Evolutionary conservation across 2,797 vertebrate genomes (phyloP).

Genomic region (Remorina albescens): DNA sequence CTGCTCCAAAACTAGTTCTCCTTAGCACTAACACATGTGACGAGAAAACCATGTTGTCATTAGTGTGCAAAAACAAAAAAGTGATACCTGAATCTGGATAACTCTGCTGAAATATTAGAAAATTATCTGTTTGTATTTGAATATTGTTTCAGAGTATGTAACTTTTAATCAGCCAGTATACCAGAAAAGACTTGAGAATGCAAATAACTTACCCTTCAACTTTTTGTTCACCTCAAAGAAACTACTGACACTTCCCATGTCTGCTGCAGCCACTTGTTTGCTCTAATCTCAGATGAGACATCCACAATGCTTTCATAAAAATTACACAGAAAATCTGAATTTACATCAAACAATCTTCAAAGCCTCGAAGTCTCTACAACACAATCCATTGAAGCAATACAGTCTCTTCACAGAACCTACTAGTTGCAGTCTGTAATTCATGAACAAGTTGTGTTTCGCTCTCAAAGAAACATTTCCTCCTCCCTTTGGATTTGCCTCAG

Average conservation of each 20-base stretch:
- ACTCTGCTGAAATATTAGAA: neutral
- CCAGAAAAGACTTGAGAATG: slow-evolving; percentile 1
- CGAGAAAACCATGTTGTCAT: slow-evolving; percentile 9
- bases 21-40: slow-evolving; percentile 12
- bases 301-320: slow-evolving; percentile 65
- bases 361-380: slow-evolving; percentile 53
- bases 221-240: slow-evolving; percentile 14
- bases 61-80: neutral
- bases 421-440: slow-evolving; percentile 71
- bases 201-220: neutral
- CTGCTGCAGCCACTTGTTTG: slow-evolving; percentile 49
- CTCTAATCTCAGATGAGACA: slow-evolving; percentile 45
- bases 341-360: slow-evolving; percentile 78
- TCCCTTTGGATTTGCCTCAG: slow-evolving; percentile 43
- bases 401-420: slow-evolving; percentile 55
- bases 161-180: neutral
- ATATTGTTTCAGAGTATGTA: neutral
- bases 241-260: slow-evolving; percentile 16
- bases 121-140: neutral
- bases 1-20: neutral
- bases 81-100: neutral
- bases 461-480: slow-evolving; percentile 61
- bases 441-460: slow-evolving; percentile 45
- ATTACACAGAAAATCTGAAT: slow-evolving; percentile 71
- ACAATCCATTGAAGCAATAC: slow-evolving; percentile 64